Base-by-base conservation (phyloP, 2,888 invertebrate genomes). In the Papilio elwesi region DNA sequence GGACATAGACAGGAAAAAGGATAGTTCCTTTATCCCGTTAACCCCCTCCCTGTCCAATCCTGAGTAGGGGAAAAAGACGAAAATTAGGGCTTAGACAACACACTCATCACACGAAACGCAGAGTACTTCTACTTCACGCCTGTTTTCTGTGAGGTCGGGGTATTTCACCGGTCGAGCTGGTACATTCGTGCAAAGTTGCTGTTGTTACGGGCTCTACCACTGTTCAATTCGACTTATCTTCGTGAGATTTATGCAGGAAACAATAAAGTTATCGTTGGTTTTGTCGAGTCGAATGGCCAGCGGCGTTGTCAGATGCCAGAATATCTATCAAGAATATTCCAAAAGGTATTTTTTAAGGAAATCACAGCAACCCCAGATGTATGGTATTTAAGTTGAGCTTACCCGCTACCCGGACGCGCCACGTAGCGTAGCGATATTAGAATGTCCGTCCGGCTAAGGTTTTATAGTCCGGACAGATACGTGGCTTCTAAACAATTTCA, bases 351-450 rank as follows among this genome's bases (percentile, higher is more conserved):
- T 71, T 74, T 74, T 67, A 64, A 38, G 49, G 10, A 52, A 59
- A 73, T 68, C 75, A 71, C 68, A 74, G 74, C 80, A 79, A 71
- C 81, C 82, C 79, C 83, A 76, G 57, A 74, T 69, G 74, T 76
- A 74, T 77, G 85, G 86, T 85, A 84, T 85, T 85, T 85, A 85
- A 83, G 78, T 80, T 81, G 79, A 83, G 83, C 82, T 84, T 78
- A 76, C 75, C 78, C 74, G 13, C 43, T 74, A 73, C 71, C 68
- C 67, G 66, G 68, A 63, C 74, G 69, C 70, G 53, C 51, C 59
- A 74, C 59, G 51, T 74, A 70, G 66, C 57, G 67, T 70, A 76
- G 77, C 80, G 79, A 84, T 86, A 86, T 86, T 85, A 86, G 82
- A 85, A 85, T 85, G 84, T 85, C 84, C 78, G 74, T 74, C 73